Base-by-base conservation (phyloP, 2,113 vertebrate genomes). In the Coreoperca whiteheadi region DNA sequence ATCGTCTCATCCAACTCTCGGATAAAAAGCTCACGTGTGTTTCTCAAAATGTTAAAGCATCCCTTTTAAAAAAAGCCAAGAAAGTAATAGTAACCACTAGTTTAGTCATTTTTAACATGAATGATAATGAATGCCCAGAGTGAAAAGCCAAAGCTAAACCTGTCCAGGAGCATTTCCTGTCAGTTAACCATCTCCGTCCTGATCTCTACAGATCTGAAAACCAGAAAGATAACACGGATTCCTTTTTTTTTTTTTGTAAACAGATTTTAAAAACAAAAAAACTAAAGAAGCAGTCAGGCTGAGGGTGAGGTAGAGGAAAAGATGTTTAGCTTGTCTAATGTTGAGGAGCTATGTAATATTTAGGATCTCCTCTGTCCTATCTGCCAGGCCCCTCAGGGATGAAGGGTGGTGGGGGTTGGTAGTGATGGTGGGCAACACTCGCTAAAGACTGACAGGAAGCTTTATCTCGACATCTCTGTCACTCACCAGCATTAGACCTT, bases 381-480 rank as follows among this genome's bases (percentile, higher is more conserved):
- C 83, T 77, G 72, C 56, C 60, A 23, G 67, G 60, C 75, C 70
- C 86, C 79, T 68, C 65, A 1, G 88, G 79, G 82, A 70, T 25
- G 71, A 59, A 73, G 61, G 28, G 48, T 32, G 71, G 61, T n/a
- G 79, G 82, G 39, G 56, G 68, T 54, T 69, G 71, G 79, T 51
- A 50, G 74, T 5, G 50, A 71, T 28, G 81, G 67, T 59, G 85
- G 75, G 82, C 83, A 73, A 68, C 75, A 67, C 88, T 88, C 57
- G 78, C 77, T 18, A 23, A 41, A 88, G 92, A 90, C 75, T 87
- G 92, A 90, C 92, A 79, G 89, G 79, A 83, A 82, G 88, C 89
- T 87, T 92, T 91, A 93, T 94, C 90, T 87, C 34, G 23, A 88
- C 88, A 92, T 90, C 86, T 88, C 89, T 85, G 88, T 92, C 90